phyloP scores from a whole-genome alignment of 1,140 invertebrate species.

The Tenebrio molitor region DNA sequence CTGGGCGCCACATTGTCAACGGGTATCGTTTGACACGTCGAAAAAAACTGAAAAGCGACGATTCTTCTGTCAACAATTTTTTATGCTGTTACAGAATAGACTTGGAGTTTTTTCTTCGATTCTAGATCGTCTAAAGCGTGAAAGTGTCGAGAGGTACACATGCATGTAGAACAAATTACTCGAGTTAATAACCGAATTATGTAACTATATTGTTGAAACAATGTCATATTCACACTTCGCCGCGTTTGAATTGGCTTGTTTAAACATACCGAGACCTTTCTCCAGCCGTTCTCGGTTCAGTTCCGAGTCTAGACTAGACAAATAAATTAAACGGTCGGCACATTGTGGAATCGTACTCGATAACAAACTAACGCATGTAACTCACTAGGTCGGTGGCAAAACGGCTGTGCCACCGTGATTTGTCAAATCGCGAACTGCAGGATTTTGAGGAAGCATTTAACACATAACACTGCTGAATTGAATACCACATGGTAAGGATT shows the following conservation, averaged over 20 bases:
- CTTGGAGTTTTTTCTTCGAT: too few relatives aligned
- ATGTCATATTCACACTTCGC: not conserved
- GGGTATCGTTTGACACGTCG: not conserved
- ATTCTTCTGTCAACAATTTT: constrained; percentile 3
- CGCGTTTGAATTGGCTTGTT: not conserved
- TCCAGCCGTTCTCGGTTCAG: not conserved
- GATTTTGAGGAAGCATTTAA: not conserved
- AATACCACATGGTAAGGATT: not conserved
- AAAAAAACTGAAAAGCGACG: not conserved
- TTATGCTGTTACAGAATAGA: not conserved
- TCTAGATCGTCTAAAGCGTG: too few relatives aligned
- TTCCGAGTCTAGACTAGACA: constrained; percentile 10
- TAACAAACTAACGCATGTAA: not conserved
- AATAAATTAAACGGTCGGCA: not conserved
- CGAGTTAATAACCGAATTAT: not conserved
- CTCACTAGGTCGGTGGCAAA: not conserved
- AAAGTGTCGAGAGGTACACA: too few relatives aligned
- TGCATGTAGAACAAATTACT: not conserved
- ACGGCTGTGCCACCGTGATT: not conserved
- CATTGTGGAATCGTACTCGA: too few relatives aligned
- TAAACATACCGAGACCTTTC: constrained; percentile 19
- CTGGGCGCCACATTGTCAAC: not conserved
- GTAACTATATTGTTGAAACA: constrained; percentile 3
- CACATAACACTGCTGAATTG: not conserved
- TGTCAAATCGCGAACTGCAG: not conserved